These are phyloP conservation scores for Apodemia duryi DNA, from an alignment of 2,888 invertebrate genomes.

Conservation along the genomic window DNA sequence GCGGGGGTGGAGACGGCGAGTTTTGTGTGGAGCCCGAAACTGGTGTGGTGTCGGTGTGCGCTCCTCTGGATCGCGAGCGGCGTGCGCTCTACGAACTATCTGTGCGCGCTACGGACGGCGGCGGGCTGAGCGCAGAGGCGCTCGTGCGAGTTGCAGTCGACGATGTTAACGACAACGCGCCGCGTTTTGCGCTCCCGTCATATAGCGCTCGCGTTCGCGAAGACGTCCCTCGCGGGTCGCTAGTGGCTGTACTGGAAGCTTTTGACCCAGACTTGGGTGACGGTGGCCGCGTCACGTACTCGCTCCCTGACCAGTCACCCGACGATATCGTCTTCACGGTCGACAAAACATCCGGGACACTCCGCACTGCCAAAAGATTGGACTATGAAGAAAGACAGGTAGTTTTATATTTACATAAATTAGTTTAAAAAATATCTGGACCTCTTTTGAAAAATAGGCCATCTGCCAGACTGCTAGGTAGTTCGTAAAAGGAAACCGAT, in stretches of 20 bases:
- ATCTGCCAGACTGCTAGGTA: no score
- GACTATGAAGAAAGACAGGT: slow-evolving; percentile 93
- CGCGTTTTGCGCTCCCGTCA: slow-evolving; percentile 86
- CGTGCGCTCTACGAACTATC: slow-evolving; percentile 88
- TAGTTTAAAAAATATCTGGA: no score
- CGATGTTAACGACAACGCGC: slow-evolving; percentile 95
- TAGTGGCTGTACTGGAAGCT: slow-evolving; percentile 89
- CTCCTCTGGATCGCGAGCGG: slow-evolving; percentile 90
- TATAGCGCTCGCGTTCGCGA: slow-evolving; percentile 92
- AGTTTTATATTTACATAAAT: background rate
- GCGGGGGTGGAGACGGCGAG: slow-evolving; percentile 87
- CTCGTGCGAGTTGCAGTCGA: slow-evolving; percentile 89
- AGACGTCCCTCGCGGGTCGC: slow-evolving; percentile 92
- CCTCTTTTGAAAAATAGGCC: no score
- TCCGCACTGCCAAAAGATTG: slow-evolving; percentile 86
- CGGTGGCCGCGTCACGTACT: slow-evolving; percentile 90
- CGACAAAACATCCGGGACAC: slow-evolving; percentile 91
- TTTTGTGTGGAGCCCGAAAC: slow-evolving; percentile 88
- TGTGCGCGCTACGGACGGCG: slow-evolving; percentile 89
- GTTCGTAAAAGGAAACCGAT: no score
- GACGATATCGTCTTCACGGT: slow-evolving; percentile 88
- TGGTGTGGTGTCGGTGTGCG: slow-evolving; percentile 88
- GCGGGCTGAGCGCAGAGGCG: slow-evolving; percentile 88
- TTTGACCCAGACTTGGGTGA: slow-evolving; percentile 92
- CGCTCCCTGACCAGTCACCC: slow-evolving; percentile 83